phyloP scores from a whole-genome alignment of 2,888 invertebrate species.

The Abrostola triplasia region DNA sequence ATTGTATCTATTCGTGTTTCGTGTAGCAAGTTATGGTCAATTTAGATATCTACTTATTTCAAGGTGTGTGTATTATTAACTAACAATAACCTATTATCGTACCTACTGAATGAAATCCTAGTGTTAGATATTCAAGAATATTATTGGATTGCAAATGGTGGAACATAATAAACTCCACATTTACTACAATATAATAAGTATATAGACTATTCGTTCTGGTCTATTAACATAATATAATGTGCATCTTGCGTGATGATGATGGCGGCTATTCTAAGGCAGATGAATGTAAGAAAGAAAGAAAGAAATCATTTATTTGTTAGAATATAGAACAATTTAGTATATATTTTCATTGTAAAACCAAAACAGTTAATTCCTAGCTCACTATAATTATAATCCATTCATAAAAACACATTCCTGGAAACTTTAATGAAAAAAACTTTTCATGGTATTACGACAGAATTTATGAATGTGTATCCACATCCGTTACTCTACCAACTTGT shows the following conservation, averaged over 20 bases:
- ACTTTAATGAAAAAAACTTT: not conserved
- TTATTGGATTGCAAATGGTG: slow-evolving; percentile 24
- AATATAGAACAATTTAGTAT: too few species aligned
- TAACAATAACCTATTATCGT: slow-evolving; percentile 42
- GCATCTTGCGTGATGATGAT: too few species aligned
- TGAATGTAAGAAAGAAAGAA: too few species aligned
- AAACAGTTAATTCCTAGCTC: too few species aligned
- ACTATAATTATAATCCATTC: too few species aligned
- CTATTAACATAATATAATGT: not conserved
- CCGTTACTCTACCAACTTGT: slow-evolving; percentile 28
- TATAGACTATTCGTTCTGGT: slow-evolving; percentile 6
- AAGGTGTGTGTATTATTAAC: not conserved
- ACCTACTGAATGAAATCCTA: slow-evolving; percentile 26
- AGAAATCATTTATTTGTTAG: too few species aligned
- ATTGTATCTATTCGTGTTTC: too few species aligned
- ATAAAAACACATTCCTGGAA: too few species aligned
- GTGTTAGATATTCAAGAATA: slow-evolving; percentile 27
- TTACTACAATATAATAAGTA: slow-evolving; percentile 1
- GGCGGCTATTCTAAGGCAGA: not conserved
- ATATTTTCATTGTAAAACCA: too few species aligned
- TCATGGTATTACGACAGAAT: slow-evolving; percentile 6
- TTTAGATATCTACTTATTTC: too few species aligned
- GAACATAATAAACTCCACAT: slow-evolving; percentile 4
- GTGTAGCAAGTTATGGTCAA: too few species aligned
- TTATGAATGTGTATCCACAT: slow-evolving; percentile 28